Conservation (phyloP, 2,888 invertebrate species). For the Lasioglossum marginatum region DNA sequence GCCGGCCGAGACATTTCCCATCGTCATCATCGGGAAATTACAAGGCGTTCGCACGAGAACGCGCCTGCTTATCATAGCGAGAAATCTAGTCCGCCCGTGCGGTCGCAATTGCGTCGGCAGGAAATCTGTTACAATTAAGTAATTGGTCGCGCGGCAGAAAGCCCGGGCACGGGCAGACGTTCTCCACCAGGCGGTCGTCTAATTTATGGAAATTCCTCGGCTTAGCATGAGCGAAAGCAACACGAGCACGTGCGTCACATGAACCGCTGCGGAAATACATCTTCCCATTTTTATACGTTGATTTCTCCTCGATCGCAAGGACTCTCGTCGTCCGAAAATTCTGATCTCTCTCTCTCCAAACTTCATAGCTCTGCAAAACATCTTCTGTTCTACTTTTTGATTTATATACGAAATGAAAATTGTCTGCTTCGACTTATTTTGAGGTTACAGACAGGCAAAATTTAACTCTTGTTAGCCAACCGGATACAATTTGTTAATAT, state of each 20-base stretch:
- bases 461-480: too few relatives aligned
- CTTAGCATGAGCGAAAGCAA: neutral
- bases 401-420: too few relatives aligned
- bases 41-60: neutral
- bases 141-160: constrained; percentile 61
- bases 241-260: constrained; percentile 5
- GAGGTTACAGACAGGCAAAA: too few relatives aligned
- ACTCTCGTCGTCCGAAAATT: neutral
- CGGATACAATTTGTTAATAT: too few relatives aligned
- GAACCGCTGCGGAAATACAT: neutral
- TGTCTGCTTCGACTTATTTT: too few relatives aligned
- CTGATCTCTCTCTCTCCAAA: neutral
- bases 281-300: neutral
- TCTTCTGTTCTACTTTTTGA: neutral
- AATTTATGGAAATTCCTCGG: constrained; percentile 52
- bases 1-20: neutral
- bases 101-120: constrained; percentile 51
- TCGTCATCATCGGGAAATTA: constrained; percentile 27
- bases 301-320: constrained; percentile 1
- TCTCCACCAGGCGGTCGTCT: constrained; percentile 11
- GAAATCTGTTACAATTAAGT: constrained; percentile 76
- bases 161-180: neutral
- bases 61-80: constrained; percentile 31
- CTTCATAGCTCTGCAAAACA: neutral
- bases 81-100: constrained; percentile 53